Percentiles rank a stretch among this genome's conserved stretches.
Conservation (phyloP, 2,888 invertebrate species). For the Cataglyphis albicans region DNA sequence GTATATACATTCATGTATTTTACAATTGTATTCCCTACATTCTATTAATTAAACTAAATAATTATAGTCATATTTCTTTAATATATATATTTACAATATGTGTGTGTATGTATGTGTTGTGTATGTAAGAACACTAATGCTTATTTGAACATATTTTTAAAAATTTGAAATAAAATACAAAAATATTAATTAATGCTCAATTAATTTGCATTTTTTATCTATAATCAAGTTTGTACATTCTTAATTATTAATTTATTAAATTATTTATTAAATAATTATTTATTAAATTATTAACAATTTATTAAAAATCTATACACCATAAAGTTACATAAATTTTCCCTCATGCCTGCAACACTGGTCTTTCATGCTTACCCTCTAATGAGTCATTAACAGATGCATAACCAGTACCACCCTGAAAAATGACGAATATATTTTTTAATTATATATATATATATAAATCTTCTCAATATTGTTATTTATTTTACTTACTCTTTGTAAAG, state of each 20-base stretch:
- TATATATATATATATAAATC: neutral
- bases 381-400: conserved; percentile 95
- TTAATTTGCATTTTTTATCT: conserved; percentile 12
- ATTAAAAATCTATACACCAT: neutral
- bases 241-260: too few relatives aligned
- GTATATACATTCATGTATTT: neutral
- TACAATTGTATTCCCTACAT: neutral
- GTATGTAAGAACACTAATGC: neutral
- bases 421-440: conserved; percentile 15
- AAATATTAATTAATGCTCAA: neutral
- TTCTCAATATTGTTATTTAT: conserved; percentile 1
- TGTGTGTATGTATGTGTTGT: too few relatives aligned
- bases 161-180: neutral
- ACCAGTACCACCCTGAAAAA: conserved; percentile 95
- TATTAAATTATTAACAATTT: too few relatives aligned
- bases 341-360: conserved; percentile 94
- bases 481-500: conserved; percentile 92
- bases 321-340: neutral
- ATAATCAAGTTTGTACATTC: neutral
- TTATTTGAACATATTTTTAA: neutral
- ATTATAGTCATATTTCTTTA: neutral
- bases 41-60: neutral
- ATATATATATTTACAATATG: too few relatives aligned
- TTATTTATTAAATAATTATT: too few relatives aligned
- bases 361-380: conserved; percentile 93